Conservation (phyloP, 2,797 vertebrate species). For the Mico argentatus region DNA sequence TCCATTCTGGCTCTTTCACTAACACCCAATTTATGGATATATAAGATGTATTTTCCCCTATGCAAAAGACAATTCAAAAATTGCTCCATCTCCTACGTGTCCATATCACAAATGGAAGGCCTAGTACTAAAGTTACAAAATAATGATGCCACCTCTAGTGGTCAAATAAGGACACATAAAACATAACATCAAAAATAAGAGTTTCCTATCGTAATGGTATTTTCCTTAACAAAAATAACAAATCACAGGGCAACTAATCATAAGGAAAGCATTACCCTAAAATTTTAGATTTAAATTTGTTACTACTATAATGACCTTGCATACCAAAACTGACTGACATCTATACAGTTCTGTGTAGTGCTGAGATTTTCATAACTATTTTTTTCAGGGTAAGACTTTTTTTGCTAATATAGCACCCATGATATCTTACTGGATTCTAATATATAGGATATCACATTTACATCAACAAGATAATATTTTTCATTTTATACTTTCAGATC, state of each 20-base stretch:
- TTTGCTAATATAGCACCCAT: neutral
- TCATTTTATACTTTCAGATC: neutral
- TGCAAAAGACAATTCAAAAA: neutral
- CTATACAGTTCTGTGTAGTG: neutral
- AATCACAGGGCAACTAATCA: neutral
- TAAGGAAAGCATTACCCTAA: neutral
- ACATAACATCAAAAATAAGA: neutral
- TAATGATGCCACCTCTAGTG: neutral
- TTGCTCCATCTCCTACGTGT: neutral
- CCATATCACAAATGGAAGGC: neutral
- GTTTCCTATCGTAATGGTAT: neutral
- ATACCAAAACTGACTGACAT: neutral
- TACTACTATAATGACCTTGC: neutral
- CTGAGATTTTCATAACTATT: neutral
- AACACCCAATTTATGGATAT: neutral
- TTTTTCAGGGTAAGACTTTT: neutral
- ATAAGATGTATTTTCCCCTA: neutral
- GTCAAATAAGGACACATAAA: conserved; percentile 34
- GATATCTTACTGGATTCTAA: neutral
- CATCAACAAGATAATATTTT: neutral
- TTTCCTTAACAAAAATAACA: conserved; percentile 50
- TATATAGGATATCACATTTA: neutral
- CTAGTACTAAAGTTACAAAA: neutral
- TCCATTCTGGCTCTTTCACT: neutral
- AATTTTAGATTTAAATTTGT: neutral